Evolutionary conservation across 1,140 invertebrate genomes (phyloP).

Genomic region (Hylyphantes graminicola): DNA sequence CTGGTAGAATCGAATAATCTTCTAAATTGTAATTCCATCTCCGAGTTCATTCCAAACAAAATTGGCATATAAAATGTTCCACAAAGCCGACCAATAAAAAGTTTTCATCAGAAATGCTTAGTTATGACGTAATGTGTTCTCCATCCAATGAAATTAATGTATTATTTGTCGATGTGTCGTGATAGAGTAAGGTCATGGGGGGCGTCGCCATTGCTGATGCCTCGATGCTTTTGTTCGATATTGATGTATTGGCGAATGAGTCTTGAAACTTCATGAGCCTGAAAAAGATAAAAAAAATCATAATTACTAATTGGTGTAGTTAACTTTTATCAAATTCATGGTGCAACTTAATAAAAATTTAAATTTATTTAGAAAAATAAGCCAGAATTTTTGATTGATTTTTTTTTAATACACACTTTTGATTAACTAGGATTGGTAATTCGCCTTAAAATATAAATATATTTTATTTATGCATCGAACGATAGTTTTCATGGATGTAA

Average conservation of each 20-base stretch:
- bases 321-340: too few relatives aligned
- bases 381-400: too few relatives aligned
- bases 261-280: constrained; percentile 81
- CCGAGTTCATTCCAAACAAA: neutral
- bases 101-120: neutral
- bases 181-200: constrained; percentile 52
- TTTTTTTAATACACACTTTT: too few relatives aligned
- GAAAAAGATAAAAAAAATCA: constrained; percentile 50
- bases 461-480: too few relatives aligned
- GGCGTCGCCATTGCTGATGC: constrained; percentile 45
- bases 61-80: neutral
- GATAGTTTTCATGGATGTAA: too few relatives aligned
- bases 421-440: too few relatives aligned
- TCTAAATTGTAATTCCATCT: neutral
- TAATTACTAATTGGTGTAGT: neutral
- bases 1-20: neutral
- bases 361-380: too few relatives aligned
- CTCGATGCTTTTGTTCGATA: constrained; percentile 74
- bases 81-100: neutral
- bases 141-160: neutral
- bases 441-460: too few relatives aligned
- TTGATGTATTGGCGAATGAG: constrained; percentile 96
- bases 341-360: too few relatives aligned
- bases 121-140: neutral
- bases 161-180: constrained; percentile 42